Evolutionary conservation across 2,113 vertebrate genomes (phyloP).

Genomic region (Acinonyx jubatus): DNA sequence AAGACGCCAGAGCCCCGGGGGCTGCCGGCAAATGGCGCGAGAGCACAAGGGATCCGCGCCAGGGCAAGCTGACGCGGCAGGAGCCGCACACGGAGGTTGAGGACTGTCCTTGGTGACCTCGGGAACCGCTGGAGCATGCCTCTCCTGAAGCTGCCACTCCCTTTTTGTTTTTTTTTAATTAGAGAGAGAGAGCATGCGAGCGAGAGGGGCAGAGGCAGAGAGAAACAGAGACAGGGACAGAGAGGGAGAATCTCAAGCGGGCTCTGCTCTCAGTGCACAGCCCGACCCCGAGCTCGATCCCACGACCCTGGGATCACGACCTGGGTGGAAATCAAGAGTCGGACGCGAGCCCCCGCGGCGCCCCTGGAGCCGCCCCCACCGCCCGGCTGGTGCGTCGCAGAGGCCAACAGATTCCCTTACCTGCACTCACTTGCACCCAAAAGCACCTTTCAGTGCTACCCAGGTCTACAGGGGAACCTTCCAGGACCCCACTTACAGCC

Average conservation of each 20-base stretch:
- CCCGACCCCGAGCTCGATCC: too few species aligned
- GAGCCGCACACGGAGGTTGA: background rate
- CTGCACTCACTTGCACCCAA: too few species aligned
- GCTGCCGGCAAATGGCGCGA: accelerated
- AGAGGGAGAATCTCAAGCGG: too few species aligned
- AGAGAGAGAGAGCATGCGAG: too few species aligned
- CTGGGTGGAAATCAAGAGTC: too few species aligned
- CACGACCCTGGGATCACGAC: too few species aligned
- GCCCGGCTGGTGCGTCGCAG: accelerated
- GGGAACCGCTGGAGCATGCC: accelerated
- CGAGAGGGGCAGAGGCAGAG: too few species aligned
- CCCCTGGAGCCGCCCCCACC: background rate
- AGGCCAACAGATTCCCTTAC: background rate
- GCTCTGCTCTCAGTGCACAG: too few species aligned
- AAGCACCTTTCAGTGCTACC: background rate
- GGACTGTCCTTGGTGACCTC: accelerated
- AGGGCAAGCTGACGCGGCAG: background rate
- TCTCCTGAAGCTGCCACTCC: background rate
- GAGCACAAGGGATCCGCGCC: background rate
- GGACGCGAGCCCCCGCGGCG: too few species aligned
- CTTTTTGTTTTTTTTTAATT: too few species aligned
- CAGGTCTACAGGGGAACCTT: accelerated
- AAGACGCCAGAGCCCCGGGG: accelerated
- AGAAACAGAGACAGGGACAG: too few species aligned
- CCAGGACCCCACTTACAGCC: background rate